These are phyloP conservation scores for Geophilus truncorum DNA, from an alignment of 2,888 invertebrate species.

Conservation along the genomic window DNA sequence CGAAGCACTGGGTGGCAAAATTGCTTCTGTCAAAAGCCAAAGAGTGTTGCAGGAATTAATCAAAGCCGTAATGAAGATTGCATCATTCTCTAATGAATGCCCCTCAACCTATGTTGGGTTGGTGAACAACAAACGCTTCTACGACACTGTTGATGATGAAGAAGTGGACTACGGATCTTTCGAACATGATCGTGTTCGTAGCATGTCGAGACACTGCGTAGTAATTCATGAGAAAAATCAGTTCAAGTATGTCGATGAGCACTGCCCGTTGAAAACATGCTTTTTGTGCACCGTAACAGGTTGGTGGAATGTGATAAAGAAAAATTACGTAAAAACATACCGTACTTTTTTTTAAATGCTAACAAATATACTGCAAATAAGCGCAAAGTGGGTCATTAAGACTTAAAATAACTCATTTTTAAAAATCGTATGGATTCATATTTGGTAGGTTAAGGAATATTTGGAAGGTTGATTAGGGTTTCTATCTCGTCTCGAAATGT, in stretches of 20 bases:
- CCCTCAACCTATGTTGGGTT: neutral
- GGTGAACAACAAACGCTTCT: neutral
- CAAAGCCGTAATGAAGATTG: neutral
- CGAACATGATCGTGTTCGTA: neutral
- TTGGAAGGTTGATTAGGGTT: too few relatives aligned
- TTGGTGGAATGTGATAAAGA: neutral
- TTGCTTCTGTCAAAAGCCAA: neutral
- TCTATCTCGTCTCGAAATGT: too few relatives aligned
- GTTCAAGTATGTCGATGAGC: neutral
- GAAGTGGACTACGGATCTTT: neutral
- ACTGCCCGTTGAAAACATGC: neutral
- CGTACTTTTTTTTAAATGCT: neutral
- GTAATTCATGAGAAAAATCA: neutral
- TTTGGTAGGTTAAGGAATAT: too few relatives aligned
- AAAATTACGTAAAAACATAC: neutral
- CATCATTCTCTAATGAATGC: neutral
- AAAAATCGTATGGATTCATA: too few relatives aligned
- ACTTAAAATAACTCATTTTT: too few relatives aligned
- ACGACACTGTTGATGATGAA: neutral
- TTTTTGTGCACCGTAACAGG: neutral
- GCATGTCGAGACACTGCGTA: neutral
- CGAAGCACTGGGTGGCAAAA: neutral
- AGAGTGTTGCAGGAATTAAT: neutral
- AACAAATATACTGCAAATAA: neutral
- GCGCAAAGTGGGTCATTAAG: too few relatives aligned